phyloP scores from a whole-genome alignment of 2,113 vertebrate species.

The Daphoenositta chrysoptera region DNA sequence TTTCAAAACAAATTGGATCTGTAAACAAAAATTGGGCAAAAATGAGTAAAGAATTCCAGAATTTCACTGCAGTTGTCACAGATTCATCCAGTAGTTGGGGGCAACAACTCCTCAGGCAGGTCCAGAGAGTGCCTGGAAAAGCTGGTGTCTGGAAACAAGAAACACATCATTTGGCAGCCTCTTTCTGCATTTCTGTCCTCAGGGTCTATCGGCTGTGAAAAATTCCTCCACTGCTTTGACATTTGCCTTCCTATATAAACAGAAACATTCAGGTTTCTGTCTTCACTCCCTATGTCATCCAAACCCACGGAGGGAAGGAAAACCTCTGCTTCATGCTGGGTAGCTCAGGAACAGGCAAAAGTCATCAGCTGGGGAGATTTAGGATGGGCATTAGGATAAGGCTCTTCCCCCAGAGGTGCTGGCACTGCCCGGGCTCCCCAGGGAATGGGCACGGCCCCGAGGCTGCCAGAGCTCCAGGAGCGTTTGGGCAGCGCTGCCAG shows the following conservation, averaged over 20 bases:
- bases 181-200: neutral
- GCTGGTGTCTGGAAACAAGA: neutral
- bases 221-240: neutral
- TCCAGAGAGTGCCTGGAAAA: neutral
- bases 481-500: neutral
- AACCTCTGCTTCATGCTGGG: neutral
- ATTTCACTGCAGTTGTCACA: neutral
- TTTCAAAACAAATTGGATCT: neutral
- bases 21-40: neutral
- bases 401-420: neutral
- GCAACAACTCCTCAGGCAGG: neutral
- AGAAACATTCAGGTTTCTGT: neutral
- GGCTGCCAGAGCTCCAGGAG: neutral
- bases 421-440: neutral
- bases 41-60: neutral
- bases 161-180: neutral
- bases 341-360: neutral
- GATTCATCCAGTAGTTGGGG: neutral
- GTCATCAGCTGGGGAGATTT: neutral
- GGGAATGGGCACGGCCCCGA: neutral
- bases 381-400: rapidly evolving
- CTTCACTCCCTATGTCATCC: neutral
- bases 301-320: neutral
- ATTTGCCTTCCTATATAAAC: neutral
- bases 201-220: neutral